Base-by-base conservation (phyloP, 2,888 invertebrate genomes). In the Aplocera efformata region DNA sequence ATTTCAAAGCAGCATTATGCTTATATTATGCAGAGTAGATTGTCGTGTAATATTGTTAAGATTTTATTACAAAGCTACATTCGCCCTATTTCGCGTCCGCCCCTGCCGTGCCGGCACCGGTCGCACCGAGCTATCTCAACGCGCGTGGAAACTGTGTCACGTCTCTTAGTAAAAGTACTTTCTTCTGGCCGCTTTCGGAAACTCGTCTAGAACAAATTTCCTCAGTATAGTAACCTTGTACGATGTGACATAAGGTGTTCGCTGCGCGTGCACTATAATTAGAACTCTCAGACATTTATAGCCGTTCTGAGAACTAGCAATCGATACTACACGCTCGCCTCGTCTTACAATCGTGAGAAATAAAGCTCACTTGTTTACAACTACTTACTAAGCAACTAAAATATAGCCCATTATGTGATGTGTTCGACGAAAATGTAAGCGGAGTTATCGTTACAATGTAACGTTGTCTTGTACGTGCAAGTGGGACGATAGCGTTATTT, bases 101-200 rank as follows among this genome's bases (percentile, higher is more conserved):
- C 47, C 25, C 31, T 35, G 43, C 30, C 40, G 51, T 48, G 41
- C 46, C 51, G 48, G 45, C 46, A 51, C 49, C 43, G 36, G 30
- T 35, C 32, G 50, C 48, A 26, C 50, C 50, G 44, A 50, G 46
- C 52, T 51, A 55, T 48, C 52, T 41, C 53, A 35, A 42, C 40
- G 32, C 61, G 63, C 81, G 82, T 85, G 84, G 86, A 85, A 88
- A 88, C 86, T 85, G 75, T 83, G 86, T 70, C 86, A 81, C 69
- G 62, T 68, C 82, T 79, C 77, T 70, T 63, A 85, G 85, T 84
- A 88, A 86, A 86, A 88, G 85, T 83, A 84, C 85, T 88, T 86
- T 86, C 86, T 84, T 86, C 80, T 63, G 71, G 73, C 81, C 81
- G 82, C 82, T 84, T 85, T 85, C 83, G 75, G 82, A 88, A 85